Evolutionary conservation across 1,140 invertebrate genomes (phyloP).

Genomic region (Bombus pascuorum): DNA sequence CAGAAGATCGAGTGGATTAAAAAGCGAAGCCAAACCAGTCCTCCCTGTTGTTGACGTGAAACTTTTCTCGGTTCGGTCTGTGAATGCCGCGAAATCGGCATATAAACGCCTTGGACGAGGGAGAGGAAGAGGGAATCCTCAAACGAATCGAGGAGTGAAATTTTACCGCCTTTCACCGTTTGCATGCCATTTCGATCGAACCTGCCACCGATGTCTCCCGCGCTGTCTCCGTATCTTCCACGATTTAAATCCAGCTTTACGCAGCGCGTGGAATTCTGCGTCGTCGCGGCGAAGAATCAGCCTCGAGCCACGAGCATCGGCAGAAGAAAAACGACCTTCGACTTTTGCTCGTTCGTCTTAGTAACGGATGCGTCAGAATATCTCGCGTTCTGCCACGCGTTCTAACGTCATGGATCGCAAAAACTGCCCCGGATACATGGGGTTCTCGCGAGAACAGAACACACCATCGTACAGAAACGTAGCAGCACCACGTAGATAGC

Average conservation of each 20-base stretch:
- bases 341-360: background rate
- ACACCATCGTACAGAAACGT: too few species aligned
- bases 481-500: too few species aligned
- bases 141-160: constrained; percentile 67
- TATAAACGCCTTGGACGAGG: constrained; percentile 35
- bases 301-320: too few species aligned
- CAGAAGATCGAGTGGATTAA: constrained; percentile 60
- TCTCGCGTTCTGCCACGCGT: constrained; percentile 47
- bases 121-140: constrained; percentile 49
- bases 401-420: constrained; percentile 59
- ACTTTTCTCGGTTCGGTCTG: constrained; percentile 43
- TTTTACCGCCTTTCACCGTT: constrained; percentile 69
- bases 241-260: background rate
- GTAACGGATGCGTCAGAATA: constrained; percentile 14
- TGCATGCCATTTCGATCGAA: constrained; percentile 61
- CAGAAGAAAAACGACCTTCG: background rate
- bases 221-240: background rate
- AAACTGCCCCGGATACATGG: constrained; percentile 60
- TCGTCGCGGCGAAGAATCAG: background rate
- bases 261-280: background rate
- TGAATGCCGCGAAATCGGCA: constrained; percentile 47
- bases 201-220: constrained; percentile 44
- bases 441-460: background rate
- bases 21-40: constrained; percentile 66
- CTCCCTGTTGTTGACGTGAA: constrained; percentile 55